A percentile compares a stretch with the other conserved stretches of the same genome.
phyloP scores from a whole-genome alignment of 2,113 vertebrate species.

The Taurulus bubalis region DNA sequence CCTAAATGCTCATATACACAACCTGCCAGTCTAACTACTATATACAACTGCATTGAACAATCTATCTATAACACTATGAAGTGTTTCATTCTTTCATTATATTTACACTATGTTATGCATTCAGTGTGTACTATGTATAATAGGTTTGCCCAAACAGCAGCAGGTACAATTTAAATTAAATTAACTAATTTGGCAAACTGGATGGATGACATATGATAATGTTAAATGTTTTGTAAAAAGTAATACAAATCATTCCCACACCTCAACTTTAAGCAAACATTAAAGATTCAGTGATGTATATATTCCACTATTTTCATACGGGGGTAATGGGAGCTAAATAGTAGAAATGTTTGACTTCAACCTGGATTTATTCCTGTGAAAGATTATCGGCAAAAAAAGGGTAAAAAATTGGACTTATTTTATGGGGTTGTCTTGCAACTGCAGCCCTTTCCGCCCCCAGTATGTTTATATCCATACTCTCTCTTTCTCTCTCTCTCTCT shows the following conservation, averaged over 20 bases:
- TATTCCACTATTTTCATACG: background rate
- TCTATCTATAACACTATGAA: background rate
- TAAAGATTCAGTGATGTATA: background rate
- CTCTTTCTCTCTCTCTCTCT: conserved; percentile 72
- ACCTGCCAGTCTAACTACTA: background rate
- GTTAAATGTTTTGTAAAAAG: background rate
- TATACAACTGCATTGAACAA: background rate
- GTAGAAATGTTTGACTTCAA: background rate
- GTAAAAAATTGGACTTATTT: background rate
- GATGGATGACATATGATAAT: background rate
- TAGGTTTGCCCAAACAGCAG: background rate
- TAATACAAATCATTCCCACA: background rate
- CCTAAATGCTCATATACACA: background rate
- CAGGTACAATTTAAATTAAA: background rate
- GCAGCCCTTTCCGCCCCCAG: background rate
- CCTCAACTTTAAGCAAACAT: background rate
- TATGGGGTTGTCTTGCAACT: no score
- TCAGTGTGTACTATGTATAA: background rate
- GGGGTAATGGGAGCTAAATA: background rate
- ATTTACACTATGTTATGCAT: background rate
- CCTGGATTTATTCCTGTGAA: background rate
- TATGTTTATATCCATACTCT: background rate
- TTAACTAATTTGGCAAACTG: background rate
- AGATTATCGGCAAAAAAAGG: background rate
- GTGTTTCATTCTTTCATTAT: background rate